Evolutionary conservation across 2,888 invertebrate genomes (phyloP).

Genomic region (Carcina quercana): DNA sequence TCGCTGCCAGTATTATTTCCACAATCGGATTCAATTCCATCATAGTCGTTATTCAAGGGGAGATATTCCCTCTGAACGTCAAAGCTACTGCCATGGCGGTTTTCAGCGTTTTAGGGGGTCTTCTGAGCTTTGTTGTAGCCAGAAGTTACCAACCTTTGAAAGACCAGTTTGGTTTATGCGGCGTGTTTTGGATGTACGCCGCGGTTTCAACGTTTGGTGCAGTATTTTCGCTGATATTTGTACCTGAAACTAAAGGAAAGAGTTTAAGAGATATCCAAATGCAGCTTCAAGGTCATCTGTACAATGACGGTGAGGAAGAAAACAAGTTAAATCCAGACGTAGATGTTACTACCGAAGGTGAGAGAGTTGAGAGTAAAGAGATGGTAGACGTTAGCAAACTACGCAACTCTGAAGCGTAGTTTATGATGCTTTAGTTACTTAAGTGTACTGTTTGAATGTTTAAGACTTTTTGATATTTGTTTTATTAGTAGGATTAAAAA

Average conservation of each 20-base stretch:
- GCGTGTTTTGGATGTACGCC: constrained; percentile 64
- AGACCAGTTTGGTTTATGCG: constrained; percentile 54
- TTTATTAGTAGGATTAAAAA: too few relatives aligned
- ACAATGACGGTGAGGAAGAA: constrained; percentile 23
- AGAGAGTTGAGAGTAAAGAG: constrained; percentile 2
- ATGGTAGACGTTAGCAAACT: constrained; percentile 3
- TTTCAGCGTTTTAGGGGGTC: constrained; percentile 56
- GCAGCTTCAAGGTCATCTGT: constrained; percentile 51
- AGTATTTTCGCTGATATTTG: constrained; percentile 54
- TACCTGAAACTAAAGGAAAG: constrained; percentile 75
- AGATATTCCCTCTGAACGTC: constrained; percentile 72
- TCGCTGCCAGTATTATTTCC: constrained; percentile 32
- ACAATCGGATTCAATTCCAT: constrained; percentile 62
- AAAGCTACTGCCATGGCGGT: constrained; percentile 67
- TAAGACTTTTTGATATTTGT: too few relatives aligned
- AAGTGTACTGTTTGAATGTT: too few relatives aligned
- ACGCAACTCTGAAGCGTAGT: too few relatives aligned
- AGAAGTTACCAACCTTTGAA: constrained; percentile 66
- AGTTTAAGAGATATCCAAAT: constrained; percentile 71
- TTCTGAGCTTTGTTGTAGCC: constrained; percentile 59
- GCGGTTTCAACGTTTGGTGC: constrained; percentile 55
- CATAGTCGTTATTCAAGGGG: constrained; percentile 62
- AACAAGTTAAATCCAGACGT: neutral
- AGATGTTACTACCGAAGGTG: neutral
- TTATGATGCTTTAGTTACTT: too few relatives aligned